phyloP scores from a whole-genome alignment of 2,797 vertebrate genomes.

The Myoxocephalus aenaeus region DNA sequence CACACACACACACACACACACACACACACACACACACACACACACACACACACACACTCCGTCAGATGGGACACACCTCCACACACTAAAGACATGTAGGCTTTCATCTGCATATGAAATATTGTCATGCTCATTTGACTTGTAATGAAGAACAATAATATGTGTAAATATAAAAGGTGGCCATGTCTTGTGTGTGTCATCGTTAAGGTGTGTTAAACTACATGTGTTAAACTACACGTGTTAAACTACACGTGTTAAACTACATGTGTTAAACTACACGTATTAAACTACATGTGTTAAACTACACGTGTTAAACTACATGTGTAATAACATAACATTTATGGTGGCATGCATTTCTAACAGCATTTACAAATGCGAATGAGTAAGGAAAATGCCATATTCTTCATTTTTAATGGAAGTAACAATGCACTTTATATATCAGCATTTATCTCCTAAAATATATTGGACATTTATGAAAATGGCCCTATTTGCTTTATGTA shows the following conservation, averaged over 20 bases:
- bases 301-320: too few species aligned
- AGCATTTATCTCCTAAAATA: neutral
- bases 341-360: neutral
- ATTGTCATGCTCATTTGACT: neutral
- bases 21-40: conserved; percentile 45
- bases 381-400: neutral
- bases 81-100: neutral
- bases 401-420: conserved; percentile 4
- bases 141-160: neutral
- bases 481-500: neutral
- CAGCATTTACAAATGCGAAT: neutral
- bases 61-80: neutral
- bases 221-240: neutral
- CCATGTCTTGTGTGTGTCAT: neutral
- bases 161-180: neutral
- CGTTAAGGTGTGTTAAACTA: too few species aligned
- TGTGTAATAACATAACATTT: neutral
- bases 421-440: neutral
- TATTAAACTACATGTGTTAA: too few species aligned
- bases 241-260: too few species aligned
- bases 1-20: neutral
- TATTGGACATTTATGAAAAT: neutral
- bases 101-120: neutral
- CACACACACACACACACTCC: too few species aligned
- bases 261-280: too few species aligned